Evolutionary conservation across 1,140 invertebrate species (phyloP).

Genomic region (Linepithema humile): DNA sequence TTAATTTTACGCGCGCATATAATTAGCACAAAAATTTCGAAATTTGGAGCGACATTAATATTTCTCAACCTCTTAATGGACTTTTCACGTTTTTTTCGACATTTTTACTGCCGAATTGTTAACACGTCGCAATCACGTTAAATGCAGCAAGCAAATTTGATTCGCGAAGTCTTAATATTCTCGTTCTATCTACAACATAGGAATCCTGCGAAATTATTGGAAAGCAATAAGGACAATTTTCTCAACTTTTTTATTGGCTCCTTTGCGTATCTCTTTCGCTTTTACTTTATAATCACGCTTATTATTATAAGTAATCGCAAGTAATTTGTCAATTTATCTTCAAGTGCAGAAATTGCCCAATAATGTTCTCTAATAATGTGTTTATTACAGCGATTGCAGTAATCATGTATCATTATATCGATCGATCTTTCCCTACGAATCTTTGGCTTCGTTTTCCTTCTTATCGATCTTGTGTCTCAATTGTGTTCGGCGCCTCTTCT

Average conservation of each 20-base stretch:
- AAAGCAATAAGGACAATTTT: background rate
- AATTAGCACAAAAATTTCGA: background rate
- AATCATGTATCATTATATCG: background rate
- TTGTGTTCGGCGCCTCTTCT: background rate
- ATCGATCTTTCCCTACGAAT: background rate
- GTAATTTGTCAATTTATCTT: background rate
- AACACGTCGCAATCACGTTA: background rate
- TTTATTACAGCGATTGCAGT: background rate
- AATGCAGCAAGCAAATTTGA: background rate
- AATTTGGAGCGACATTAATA: background rate
- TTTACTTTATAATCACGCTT: background rate
- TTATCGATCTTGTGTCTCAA: constrained; percentile 19
- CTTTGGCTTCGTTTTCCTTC: background rate
- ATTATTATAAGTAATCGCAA: background rate
- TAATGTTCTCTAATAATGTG: background rate
- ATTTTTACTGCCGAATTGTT: background rate
- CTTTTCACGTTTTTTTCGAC: background rate
- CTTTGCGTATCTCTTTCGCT: background rate
- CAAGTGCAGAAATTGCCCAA: background rate
- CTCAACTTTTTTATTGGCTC: background rate
- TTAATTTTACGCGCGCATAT: background rate
- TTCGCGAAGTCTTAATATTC: background rate
- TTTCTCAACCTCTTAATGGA: background rate
- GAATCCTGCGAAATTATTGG: background rate
- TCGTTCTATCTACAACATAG: background rate